Conservation (phyloP, 1,140 invertebrate species). For the Agrypnia vestita region DNA sequence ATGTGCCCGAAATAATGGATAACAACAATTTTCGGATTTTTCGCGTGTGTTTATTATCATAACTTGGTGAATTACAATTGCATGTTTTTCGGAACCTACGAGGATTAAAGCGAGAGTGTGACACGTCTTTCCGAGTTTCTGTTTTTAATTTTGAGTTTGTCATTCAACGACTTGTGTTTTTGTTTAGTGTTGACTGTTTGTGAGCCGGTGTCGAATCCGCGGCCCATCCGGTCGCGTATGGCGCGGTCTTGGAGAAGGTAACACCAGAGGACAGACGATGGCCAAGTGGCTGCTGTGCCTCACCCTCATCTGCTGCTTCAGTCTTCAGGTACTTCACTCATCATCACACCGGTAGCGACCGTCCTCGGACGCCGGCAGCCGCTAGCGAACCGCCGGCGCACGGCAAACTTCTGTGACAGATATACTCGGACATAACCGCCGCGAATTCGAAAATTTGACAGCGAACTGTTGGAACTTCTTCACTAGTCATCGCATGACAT, state of each 20-base stretch:
- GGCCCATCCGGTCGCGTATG: conserved; percentile 47
- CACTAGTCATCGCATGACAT: background rate
- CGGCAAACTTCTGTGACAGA: background rate
- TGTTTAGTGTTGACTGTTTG: conserved; percentile 45
- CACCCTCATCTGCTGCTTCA: conserved; percentile 43
- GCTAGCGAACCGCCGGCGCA: background rate
- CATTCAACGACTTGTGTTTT: conserved; percentile 50
- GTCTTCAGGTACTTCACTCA: conserved; percentile 42
- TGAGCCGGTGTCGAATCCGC: conserved; percentile 39
- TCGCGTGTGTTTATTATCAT: conserved; percentile 50
- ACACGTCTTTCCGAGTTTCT: conserved; percentile 34
- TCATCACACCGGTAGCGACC: background rate
- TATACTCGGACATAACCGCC: background rate
- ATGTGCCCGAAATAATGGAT: conserved; percentile 50
- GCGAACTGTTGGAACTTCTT: background rate
- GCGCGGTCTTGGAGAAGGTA: conserved; percentile 48
- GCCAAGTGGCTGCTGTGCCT: conserved; percentile 48
- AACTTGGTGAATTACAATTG: conserved; percentile 46
- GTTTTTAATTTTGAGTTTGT: conserved; percentile 42
- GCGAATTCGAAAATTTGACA: background rate
- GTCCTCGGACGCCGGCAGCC: background rate
- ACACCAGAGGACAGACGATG: conserved; percentile 49
- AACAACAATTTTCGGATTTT: conserved; percentile 51
- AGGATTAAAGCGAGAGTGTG: conserved; percentile 38
- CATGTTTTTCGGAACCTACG: conserved; percentile 42